These are phyloP conservation scores for Speoplatyrhinus poulsoni DNA, from an alignment of 2,113 vertebrate genomes.

Conservation along the genomic window DNA sequence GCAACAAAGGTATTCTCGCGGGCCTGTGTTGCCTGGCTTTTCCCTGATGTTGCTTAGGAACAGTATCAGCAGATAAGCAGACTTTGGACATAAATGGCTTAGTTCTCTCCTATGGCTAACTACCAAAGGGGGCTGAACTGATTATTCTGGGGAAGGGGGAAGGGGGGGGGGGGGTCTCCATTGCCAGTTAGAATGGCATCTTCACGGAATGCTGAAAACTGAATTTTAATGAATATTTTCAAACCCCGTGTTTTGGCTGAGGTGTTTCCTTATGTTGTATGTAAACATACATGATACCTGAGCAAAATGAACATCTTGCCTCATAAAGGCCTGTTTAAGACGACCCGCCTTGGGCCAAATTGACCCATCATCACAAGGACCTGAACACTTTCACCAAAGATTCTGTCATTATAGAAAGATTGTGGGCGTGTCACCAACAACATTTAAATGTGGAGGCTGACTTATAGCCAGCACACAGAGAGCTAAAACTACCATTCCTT, in stretches of 20 bases:
- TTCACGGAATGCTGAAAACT: no score
- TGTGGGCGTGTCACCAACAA: no score
- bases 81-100: slow-evolving; percentile 34
- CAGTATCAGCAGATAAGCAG: slow-evolving; percentile 24
- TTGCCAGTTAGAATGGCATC: background rate
- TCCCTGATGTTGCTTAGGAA: slow-evolving; percentile 62
- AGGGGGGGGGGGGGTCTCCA: background rate
- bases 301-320: background rate
- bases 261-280: no score
- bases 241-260: background rate
- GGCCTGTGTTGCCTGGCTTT: slow-evolving; percentile 23
- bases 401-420: no score
- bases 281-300: background rate
- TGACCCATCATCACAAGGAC: no score
- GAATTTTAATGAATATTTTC: background rate
- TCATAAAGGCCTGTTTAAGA: background rate
- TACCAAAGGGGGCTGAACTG: background rate
- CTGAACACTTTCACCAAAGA: no score
- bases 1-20: slow-evolving; percentile 10
- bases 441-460: no score
- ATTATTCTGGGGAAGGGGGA: background rate
- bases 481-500: no score
- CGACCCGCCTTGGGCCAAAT: no score
- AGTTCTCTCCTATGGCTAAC: slow-evolving; percentile 16
- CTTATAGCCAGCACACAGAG: no score